These are phyloP conservation scores for Drosophila miranda DNA, from an alignment of 1,140 invertebrate genomes.

Conservation along the genomic window DNA sequence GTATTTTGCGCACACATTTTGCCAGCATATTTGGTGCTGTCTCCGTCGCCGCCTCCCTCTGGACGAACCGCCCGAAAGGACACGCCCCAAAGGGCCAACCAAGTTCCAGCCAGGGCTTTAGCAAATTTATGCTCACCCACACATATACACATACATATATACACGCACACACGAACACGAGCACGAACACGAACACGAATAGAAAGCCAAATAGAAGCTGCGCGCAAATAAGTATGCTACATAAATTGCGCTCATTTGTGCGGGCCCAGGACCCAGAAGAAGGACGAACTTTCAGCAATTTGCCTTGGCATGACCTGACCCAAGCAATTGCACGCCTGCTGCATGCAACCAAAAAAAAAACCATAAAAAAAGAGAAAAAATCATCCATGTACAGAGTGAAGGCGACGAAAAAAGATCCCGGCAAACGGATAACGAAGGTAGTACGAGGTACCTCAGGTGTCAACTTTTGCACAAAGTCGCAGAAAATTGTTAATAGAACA, in stretches of 20 bases:
- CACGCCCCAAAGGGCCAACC: slow-evolving; percentile 1
- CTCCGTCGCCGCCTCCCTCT: neutral
- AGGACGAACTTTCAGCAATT: slow-evolving; percentile 56
- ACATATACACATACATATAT: no score
- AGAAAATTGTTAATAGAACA: slow-evolving; percentile 33
- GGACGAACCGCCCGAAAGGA: neutral
- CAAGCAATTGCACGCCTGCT: slow-evolving; percentile 45
- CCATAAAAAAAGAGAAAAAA: no score
- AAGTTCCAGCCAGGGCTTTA: neutral
- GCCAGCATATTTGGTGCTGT: neutral
- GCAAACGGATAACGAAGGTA: neutral
- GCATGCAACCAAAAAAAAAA: slow-evolving; percentile 17
- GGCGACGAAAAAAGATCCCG: slow-evolving; percentile 1
- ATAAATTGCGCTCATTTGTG: slow-evolving; percentile 57
- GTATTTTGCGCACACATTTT: neutral
- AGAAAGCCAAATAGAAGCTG: slow-evolving; percentile 46
- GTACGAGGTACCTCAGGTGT: slow-evolving; percentile 30
- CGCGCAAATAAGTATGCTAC: slow-evolving; percentile 53
- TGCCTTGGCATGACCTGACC: slow-evolving; percentile 50
- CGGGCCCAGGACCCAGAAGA: slow-evolving; percentile 11
- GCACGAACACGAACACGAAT: slow-evolving; percentile 10
- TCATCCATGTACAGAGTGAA: neutral
- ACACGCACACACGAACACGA: slow-evolving; percentile 12
- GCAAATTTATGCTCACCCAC: slow-evolving; percentile 45
- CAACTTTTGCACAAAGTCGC: slow-evolving; percentile 31